Percentiles rank a stretch among this genome's conserved stretches.
Evolutionary conservation across 2,888 invertebrate species (phyloP).

Genomic region (Byasa hedistus): DNA sequence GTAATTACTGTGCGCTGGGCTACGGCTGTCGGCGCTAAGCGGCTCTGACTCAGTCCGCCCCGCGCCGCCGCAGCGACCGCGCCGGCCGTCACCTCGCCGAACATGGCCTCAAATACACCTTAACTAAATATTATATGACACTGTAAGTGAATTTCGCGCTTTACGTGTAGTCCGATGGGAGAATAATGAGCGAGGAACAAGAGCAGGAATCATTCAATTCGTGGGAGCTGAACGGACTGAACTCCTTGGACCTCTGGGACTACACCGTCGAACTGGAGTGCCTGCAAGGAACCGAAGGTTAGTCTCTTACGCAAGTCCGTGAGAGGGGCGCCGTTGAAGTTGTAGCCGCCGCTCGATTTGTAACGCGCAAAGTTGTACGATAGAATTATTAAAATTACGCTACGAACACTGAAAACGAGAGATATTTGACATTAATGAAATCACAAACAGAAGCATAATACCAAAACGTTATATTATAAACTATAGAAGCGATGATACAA

Average conservation of each 20-base stretch:
- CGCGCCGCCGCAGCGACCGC: conserved; percentile 56
- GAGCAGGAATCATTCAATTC: conserved; percentile 73
- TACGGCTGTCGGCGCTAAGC: conserved; percentile 40
- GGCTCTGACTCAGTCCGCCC: conserved; percentile 43
- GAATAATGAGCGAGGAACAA: conserved; percentile 71
- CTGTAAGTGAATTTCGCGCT: conserved; percentile 53
- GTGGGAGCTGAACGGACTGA: conserved; percentile 80
- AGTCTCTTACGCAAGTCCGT: conserved; percentile 64
- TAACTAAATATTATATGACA: conserved; percentile 45
- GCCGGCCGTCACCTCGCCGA: conserved; percentile 42
- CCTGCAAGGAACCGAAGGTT: conserved; percentile 88
- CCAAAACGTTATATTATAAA: background rate
- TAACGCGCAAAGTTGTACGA: conserved; percentile 50
- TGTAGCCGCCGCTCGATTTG: conserved; percentile 45
- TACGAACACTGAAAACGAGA: conserved; percentile 30
- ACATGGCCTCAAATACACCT: conserved; percentile 54
- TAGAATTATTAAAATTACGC: conserved; percentile 48
- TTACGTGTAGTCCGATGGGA: conserved; percentile 39
- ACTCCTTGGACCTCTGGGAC: conserved; percentile 91
- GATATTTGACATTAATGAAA: background rate
- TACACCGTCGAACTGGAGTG: conserved; percentile 91
- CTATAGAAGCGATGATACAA: too few species aligned
- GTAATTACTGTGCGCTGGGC: conserved; percentile 41
- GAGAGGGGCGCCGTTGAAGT: conserved; percentile 48
- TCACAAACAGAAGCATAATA: background rate